Conservation (phyloP, 2,797 vertebrate species). For the Nannoperca obscura region DNA sequence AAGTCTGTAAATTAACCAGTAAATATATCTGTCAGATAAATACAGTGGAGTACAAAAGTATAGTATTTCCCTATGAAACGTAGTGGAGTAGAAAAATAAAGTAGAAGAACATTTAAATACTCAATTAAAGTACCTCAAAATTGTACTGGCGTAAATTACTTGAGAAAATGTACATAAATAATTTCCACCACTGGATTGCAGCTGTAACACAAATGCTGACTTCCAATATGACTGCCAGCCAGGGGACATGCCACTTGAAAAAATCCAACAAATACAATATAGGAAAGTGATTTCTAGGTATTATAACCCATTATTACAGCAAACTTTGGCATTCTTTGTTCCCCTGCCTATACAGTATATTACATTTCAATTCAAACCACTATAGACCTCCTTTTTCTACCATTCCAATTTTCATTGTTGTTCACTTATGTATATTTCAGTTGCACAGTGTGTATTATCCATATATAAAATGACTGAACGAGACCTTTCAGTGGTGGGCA, state of each 20-base stretch:
- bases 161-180: not conserved
- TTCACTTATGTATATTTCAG: slow-evolving; percentile 20
- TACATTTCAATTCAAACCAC: slow-evolving; percentile 35
- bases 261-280: not conserved
- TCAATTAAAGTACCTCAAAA: not conserved
- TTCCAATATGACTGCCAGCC: not conserved
- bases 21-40: not conserved
- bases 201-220: not conserved
- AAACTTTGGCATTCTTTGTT: slow-evolving; percentile 15
- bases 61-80: not conserved
- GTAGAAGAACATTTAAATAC: not conserved
- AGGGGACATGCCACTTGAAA: not conserved
- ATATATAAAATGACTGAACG: slow-evolving; percentile 43
- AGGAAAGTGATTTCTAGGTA: not conserved
- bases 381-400: slow-evolving; percentile 16
- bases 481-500: slow-evolving; percentile 58
- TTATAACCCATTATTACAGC: not conserved
- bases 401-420: slow-evolving; percentile 22
- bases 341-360: slow-evolving; percentile 1
- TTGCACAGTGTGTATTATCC: slow-evolving; percentile 33
- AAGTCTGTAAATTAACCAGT: not conserved
- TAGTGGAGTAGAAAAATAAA: too few species aligned
- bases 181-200: not conserved
- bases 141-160: not conserved
- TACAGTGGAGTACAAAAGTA: not conserved